phyloP scores from a whole-genome alignment of 2,113 vertebrate species.

The Vidua chalybeata region DNA sequence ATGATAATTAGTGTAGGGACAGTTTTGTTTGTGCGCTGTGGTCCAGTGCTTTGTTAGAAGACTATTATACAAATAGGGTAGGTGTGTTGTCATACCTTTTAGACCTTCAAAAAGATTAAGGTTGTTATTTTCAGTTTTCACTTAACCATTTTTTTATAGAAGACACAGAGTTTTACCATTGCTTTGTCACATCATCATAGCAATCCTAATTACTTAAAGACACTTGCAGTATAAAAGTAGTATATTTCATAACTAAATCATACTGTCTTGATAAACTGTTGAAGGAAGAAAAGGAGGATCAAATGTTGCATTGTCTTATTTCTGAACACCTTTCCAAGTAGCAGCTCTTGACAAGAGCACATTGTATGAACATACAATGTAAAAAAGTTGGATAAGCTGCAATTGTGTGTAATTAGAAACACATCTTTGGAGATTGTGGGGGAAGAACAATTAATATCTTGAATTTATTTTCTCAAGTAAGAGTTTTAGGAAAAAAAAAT shows the following conservation, averaged over 20 bases:
- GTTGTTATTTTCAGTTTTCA: neutral
- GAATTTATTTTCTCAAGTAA: neutral
- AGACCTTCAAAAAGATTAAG: neutral
- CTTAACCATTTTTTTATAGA: neutral
- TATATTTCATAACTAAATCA: neutral
- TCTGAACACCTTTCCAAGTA: neutral
- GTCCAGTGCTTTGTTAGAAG: neutral
- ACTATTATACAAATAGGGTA: neutral
- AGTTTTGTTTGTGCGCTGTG: neutral
- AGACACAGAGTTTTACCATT: neutral
- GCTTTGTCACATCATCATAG: neutral
- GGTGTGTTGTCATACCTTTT: neutral
- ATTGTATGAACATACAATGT: fast-evolving
- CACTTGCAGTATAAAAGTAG: neutral
- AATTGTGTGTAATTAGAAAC: neutral
- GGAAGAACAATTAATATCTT: neutral
- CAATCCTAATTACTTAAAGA: neutral
- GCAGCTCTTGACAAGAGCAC: neutral
- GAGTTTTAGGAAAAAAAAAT: neutral
- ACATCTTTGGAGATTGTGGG: neutral
- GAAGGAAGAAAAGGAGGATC: neutral
- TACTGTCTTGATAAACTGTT: neutral
- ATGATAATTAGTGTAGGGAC: neutral
- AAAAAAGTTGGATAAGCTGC: neutral
- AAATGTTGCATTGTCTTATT: neutral